Conservation (phyloP, 1,140 invertebrate species). For the Panulirus ornatus region DNA sequence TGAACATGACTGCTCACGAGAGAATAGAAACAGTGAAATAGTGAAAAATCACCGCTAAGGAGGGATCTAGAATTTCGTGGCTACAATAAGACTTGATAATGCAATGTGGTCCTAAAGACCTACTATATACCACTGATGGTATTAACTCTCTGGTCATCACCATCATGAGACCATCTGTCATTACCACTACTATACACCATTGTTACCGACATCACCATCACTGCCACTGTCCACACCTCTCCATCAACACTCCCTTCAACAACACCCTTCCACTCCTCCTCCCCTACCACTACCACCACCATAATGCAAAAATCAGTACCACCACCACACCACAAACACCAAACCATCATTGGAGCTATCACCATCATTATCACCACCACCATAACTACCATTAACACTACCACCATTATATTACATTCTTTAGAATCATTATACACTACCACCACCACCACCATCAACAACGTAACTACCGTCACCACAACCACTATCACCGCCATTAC, state of each 20-base stretch:
- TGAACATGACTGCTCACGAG: no score
- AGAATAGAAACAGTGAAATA: no score
- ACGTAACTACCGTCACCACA: background rate
- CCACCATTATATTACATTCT: background rate
- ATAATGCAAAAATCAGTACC: background rate
- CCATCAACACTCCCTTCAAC: background rate
- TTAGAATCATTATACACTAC: background rate
- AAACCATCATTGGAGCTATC: no score
- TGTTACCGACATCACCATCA: background rate
- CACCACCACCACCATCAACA: background rate
- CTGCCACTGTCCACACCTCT: background rate
- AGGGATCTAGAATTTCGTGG: no score
- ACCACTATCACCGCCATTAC: no score
- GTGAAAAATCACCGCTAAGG: no score
- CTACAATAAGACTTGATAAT: no score
- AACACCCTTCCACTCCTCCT: background rate
- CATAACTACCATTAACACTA: background rate
- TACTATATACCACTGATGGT: no score
- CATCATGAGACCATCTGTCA: background rate
- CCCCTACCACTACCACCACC: background rate
- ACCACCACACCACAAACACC: background rate
- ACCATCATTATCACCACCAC: background rate
- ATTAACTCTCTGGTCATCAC: no score
- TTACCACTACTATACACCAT: background rate
- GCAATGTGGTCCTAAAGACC: no score